Conservation (phyloP, 2,888 invertebrate species). For the Spilarctia lutea region DNA sequence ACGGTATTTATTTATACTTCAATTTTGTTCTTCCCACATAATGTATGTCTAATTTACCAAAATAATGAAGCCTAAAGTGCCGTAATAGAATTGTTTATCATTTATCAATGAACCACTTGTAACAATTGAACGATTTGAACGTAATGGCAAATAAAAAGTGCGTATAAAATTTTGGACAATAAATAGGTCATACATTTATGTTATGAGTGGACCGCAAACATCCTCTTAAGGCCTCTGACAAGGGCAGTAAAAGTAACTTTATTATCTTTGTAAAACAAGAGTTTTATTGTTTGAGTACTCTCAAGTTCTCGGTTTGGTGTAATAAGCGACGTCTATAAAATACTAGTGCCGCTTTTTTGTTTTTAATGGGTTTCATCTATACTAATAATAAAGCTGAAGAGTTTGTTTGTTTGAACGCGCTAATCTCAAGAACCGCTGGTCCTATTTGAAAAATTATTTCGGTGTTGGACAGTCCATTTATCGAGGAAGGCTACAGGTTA, state of each 20-base stretch:
- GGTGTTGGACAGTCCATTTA: too few species aligned
- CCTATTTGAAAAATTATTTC: too few species aligned
- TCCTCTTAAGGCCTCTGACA: background rate
- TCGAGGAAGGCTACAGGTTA: too few species aligned
- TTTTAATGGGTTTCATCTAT: background rate
- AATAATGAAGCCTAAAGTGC: background rate
- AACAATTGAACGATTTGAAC: conserved; percentile 34
- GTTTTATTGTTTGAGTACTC: background rate
- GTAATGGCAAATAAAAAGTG: conserved; percentile 25
- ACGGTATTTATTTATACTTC: background rate
- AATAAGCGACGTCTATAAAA: background rate
- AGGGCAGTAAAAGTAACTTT: conserved; percentile 3
- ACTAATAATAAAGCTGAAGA: too few species aligned
- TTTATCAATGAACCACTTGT: conserved; percentile 33
- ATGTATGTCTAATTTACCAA: conserved; percentile 2
- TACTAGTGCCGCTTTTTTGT: background rate
- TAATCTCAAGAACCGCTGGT: too few species aligned
- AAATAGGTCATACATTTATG: conserved; percentile 12
- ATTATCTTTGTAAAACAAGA: conserved; percentile 4
- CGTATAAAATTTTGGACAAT: conserved; percentile 2
- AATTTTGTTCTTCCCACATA: background rate
- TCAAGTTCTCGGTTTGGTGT: background rate
- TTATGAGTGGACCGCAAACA: conserved; percentile 11
- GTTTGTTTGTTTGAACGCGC: too few species aligned
- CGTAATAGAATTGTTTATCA: conserved; percentile 28